phyloP scores from a whole-genome alignment of 2,797 vertebrate genomes.

The Discoglossus pictus region DNA sequence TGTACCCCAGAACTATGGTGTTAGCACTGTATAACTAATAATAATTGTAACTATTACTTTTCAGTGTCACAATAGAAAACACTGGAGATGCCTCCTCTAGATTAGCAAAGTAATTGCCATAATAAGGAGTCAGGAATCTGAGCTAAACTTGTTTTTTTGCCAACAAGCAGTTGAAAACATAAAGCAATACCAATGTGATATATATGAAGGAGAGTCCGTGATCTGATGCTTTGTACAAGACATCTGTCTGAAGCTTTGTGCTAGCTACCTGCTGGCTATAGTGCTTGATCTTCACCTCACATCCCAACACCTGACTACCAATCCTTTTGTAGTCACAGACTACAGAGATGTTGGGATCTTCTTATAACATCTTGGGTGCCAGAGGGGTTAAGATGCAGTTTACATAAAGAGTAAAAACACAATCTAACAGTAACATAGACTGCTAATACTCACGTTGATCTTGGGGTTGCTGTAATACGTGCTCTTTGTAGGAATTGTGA shows the following conservation, averaged over 20 bases:
- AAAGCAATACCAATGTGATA: constrained; percentile 11
- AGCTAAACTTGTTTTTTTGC: constrained; percentile 5
- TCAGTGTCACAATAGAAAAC: too few relatives aligned
- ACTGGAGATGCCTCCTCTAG: too few relatives aligned
- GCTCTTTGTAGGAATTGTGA: too few relatives aligned
- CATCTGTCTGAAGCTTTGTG: too few relatives aligned
- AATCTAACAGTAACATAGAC: too few relatives aligned
- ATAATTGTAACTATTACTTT: too few relatives aligned
- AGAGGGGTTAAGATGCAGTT: constrained; percentile 4
- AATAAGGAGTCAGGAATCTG: constrained; percentile 12
- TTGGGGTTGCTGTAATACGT: too few relatives aligned
- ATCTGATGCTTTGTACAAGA: too few relatives aligned
- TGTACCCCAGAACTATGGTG: too few relatives aligned
- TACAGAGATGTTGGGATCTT: background rate
- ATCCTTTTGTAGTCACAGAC: background rate
- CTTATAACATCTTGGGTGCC: background rate
- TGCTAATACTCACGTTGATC: too few relatives aligned
- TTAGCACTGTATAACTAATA: too few relatives aligned
- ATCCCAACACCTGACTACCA: background rate
- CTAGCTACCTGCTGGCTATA: constrained; percentile 6
- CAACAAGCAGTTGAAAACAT: constrained; percentile 23
- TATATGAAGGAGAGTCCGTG: background rate
- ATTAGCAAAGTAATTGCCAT: background rate
- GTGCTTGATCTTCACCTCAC: background rate
- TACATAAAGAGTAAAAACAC: background rate